Base-by-base conservation (phyloP, 1,140 invertebrate species). In the Zaprionus kolodkinae region DNA sequence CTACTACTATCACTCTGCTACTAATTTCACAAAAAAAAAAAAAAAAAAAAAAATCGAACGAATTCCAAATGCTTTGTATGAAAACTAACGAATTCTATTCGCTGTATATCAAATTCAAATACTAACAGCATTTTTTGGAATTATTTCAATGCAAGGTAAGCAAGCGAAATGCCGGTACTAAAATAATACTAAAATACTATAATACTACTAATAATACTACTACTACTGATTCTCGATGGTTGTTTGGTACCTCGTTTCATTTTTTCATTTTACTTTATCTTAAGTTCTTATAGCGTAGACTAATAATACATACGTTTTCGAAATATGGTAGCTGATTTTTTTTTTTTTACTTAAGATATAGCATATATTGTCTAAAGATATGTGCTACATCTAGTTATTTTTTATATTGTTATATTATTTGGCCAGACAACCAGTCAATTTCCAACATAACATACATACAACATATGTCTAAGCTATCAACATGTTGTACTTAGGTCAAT, bases 141-240 rank as follows among this genome's bases (percentile, higher is more conserved):
- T 95, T 97, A 98, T 96, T 98, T 98, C 96, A 98, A 98, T 93
- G 96, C 97, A 95, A 98, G 97, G 97, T 98, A 97, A 98, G 97
- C 95, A 91, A 88, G 74, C 77, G 78, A 77, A 86, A 67, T 74
- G 62, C 67, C 85, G 85, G 85, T 89, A 87, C 80, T 91, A 87
- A 90, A 81, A 77, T 79, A 71, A 65, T 72, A 85, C 87, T 87
- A 93, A 85, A 79, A 48, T 64, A 72, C 54, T 45, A 59, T 83
- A 60, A 71, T 66, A 25, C 13, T 56, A 78, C 62, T 67, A 79
- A 54, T 75, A 79, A 52, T 69, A 78, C 54, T 67, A 62, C 68
- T 83, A 91, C 64, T 85, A 89, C 70, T 85, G 63, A 74, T 66
- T 71, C 76, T 89, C 79, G 56, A 79, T 93, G 91, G 93, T 94